Evolutionary conservation across 2,797 vertebrate genomes (phyloP).

Genomic region (Oreochromis grahami): DNA sequence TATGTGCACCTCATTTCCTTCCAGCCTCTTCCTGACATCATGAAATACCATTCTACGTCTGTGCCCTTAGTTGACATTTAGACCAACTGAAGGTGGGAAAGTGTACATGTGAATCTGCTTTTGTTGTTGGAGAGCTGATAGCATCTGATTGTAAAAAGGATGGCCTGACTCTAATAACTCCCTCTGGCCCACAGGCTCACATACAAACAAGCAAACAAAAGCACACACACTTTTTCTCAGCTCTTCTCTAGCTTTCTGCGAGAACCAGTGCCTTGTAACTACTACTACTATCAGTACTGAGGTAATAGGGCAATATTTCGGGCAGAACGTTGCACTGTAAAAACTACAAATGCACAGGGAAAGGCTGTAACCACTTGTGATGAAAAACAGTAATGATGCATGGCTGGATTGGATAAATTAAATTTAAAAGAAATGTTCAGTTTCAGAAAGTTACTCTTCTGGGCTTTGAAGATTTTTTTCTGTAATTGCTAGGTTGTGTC

Average conservation of each 20-base stretch:
- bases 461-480: slow-evolving; percentile 14
- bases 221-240: background rate
- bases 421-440: background rate
- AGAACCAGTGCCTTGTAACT: background rate
- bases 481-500: slow-evolving; percentile 41
- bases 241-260: background rate
- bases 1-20: slow-evolving; percentile 2
- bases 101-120: slow-evolving; percentile 11
- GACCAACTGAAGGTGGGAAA: background rate
- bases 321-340: background rate
- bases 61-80: slow-evolving; percentile 52
- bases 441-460: slow-evolving; percentile 7
- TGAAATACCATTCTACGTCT: slow-evolving; percentile 35
- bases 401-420: background rate
- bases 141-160: background rate
- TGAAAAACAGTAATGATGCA: background rate
- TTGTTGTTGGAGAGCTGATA: slow-evolving; percentile 8
- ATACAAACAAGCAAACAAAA: background rate
- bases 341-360: background rate
- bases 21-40: slow-evolving; percentile 16
- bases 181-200: background rate
- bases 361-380: background rate
- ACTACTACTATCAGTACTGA: background rate
- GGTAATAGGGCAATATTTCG: background rate
- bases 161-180: background rate